phyloP scores from a whole-genome alignment of 2,113 vertebrate genomes.

The Symphodus melops region DNA sequence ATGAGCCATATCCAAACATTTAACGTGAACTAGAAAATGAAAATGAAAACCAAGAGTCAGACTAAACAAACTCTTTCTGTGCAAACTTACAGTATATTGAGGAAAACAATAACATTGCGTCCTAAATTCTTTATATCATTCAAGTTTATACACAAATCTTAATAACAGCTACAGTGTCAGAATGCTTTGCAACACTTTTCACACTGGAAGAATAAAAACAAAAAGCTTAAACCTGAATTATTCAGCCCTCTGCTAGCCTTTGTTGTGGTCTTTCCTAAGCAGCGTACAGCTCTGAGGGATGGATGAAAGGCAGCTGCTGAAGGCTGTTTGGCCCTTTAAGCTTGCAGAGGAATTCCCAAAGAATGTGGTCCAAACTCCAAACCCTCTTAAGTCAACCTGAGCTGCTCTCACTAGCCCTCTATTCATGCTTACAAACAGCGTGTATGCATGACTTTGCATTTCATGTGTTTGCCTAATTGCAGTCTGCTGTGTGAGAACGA shows the following conservation, averaged over 20 bases:
- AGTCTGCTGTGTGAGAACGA: background rate
- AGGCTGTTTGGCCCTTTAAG: slow-evolving; percentile 67
- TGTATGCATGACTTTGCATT: slow-evolving; percentile 44
- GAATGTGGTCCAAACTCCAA: slow-evolving; percentile 78
- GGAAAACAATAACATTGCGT: background rate
- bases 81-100: background rate
- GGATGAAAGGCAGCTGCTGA: slow-evolving; percentile 69
- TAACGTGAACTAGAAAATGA: too few relatives aligned
- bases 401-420: slow-evolving; percentile 54
- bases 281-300: slow-evolving; percentile 41
- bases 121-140: background rate
- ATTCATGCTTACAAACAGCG: slow-evolving; percentile 40
- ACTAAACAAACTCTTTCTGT: background rate
- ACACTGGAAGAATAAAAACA: slow-evolving; percentile 23
- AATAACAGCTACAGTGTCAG: background rate
- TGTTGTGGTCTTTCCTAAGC: slow-evolving; percentile 60
- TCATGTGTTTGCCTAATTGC: slow-evolving; percentile 8
- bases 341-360: slow-evolving; percentile 72
- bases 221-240: slow-evolving; percentile 32
- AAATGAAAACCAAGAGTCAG: background rate
- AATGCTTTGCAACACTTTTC: slow-evolving; percentile 23
- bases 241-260: slow-evolving; percentile 25
- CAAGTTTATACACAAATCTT: slow-evolving; percentile 8
- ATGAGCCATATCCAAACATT: too few relatives aligned
- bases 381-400: slow-evolving; percentile 72